phyloP scores from a whole-genome alignment of 2,113 vertebrate genomes.

The Onychostruthus taczanowskii region DNA sequence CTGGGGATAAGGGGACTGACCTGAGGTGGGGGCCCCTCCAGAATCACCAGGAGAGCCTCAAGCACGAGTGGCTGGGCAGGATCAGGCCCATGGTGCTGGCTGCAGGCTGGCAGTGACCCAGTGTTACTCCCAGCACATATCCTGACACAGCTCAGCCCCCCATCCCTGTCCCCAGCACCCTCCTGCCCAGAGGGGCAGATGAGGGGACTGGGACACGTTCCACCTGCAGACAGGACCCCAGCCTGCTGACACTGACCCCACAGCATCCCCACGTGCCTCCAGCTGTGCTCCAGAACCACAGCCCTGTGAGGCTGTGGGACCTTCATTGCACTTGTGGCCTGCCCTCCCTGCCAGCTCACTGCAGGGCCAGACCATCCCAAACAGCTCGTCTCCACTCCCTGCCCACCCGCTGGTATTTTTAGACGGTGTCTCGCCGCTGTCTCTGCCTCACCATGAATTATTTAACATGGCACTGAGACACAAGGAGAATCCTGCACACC shows the following conservation, averaged over 20 bases:
- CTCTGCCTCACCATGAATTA: slow-evolving; percentile 31
- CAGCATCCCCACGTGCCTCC: fast-evolving
- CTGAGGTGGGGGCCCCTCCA: not conserved
- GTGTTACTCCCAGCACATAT: fast-evolving
- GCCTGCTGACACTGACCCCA: not conserved
- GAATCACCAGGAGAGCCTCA: not conserved
- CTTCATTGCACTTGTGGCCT: not conserved
- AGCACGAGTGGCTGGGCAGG: not conserved
- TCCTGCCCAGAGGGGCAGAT: not conserved
- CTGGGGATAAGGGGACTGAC: not conserved
- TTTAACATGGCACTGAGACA: not conserved
- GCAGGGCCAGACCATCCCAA: fast-evolving
- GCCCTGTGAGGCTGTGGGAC: not conserved
- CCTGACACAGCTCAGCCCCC: not conserved
- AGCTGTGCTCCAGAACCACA: not conserved
- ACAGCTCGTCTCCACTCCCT: not conserved
- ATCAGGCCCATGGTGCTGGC: not conserved
- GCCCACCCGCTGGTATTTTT: not conserved
- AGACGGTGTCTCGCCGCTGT: not conserved
- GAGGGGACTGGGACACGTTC: not conserved
- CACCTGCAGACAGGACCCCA: not conserved
- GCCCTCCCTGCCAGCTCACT: not conserved
- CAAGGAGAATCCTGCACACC: not conserved
- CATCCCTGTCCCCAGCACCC: not conserved
- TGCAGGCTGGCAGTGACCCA: not conserved